A percentile compares a stretch with the other conserved stretches of the same genome.
These are phyloP conservation scores for Apistogramma diplotaenia DNA, from an alignment of 2,113 vertebrate genomes.

Conservation along the genomic window DNA sequence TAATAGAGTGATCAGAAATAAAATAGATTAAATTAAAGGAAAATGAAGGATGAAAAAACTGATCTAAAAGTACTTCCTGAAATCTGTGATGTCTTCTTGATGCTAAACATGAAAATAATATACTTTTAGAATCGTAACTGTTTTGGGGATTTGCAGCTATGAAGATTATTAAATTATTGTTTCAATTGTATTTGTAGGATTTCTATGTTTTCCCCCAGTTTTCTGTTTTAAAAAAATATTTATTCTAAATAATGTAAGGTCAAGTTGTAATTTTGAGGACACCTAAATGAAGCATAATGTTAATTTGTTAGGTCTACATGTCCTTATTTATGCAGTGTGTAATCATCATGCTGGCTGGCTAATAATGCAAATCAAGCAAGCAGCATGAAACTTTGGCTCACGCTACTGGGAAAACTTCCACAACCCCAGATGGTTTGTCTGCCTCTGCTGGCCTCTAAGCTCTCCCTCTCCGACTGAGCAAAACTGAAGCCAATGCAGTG, in stretches of 20 bases:
- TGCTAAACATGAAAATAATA: background rate
- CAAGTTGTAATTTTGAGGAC: background rate
- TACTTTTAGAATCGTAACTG: background rate
- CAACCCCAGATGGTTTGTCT: slow-evolving; percentile 32
- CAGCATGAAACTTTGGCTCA: slow-evolving; percentile 19
- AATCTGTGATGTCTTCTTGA: background rate
- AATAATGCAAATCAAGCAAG: slow-evolving; percentile 11
- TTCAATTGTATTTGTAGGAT: too few species aligned
- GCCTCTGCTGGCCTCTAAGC: background rate
- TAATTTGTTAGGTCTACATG: background rate
- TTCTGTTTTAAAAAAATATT: background rate
- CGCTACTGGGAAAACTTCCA: slow-evolving; percentile 28
- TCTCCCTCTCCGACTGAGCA: background rate
- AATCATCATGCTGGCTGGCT: background rate
- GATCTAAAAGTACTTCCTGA: background rate
- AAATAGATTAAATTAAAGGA: background rate
- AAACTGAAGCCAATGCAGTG: background rate
- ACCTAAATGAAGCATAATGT: background rate
- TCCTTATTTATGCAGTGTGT: background rate
- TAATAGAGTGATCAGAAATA: background rate
- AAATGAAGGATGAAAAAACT: background rate
- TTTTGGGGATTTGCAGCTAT: background rate
- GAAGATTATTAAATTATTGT: background rate
- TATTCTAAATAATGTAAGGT: background rate
- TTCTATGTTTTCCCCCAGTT: too few species aligned